Conservation (phyloP, 2,797 vertebrate species). For the Paratrypauchen microcephalus region DNA sequence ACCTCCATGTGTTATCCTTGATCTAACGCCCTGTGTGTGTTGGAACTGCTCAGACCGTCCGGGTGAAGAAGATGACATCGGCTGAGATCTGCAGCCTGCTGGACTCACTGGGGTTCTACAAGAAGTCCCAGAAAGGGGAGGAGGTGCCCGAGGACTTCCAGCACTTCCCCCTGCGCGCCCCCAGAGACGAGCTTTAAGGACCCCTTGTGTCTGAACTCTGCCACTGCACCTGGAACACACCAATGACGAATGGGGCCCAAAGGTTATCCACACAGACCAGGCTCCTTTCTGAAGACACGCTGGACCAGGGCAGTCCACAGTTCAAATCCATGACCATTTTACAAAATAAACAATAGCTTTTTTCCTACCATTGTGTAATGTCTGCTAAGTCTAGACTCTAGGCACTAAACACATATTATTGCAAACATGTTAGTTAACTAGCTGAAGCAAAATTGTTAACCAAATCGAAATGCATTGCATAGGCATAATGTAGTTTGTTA, state of each 20-base stretch:
- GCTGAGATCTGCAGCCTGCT: slow-evolving; percentile 80
- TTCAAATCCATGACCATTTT: slow-evolving; percentile 4
- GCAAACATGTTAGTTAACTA: neutral
- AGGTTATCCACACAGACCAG: slow-evolving; percentile 63
- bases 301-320: slow-evolving; percentile 29
- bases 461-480: too few relatives aligned
- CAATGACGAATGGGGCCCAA: slow-evolving; percentile 76
- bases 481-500: too few relatives aligned
- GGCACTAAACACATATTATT: neutral
- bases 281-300: slow-evolving; percentile 66
- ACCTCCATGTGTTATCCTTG: neutral
- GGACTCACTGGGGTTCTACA: slow-evolving; percentile 84
- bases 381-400: neutral
- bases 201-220: slow-evolving; percentile 55
- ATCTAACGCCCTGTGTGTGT: neutral
- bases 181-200: slow-evolving; percentile 81
- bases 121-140: slow-evolving; percentile 81
- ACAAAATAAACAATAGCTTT: slow-evolving; percentile 11
- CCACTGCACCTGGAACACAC: slow-evolving; percentile 53
- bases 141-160: slow-evolving; percentile 82
- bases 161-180: slow-evolving; percentile 74
- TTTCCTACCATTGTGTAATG: neutral
- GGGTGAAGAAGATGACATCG: slow-evolving; percentile 78
- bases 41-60: slow-evolving; percentile 64
- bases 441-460: too few relatives aligned